Evolutionary conservation across 2,888 invertebrate genomes (phyloP), one percentile per base, ranked within the genome.

Genomic region (Microctonus aethiopoides): DNA sequence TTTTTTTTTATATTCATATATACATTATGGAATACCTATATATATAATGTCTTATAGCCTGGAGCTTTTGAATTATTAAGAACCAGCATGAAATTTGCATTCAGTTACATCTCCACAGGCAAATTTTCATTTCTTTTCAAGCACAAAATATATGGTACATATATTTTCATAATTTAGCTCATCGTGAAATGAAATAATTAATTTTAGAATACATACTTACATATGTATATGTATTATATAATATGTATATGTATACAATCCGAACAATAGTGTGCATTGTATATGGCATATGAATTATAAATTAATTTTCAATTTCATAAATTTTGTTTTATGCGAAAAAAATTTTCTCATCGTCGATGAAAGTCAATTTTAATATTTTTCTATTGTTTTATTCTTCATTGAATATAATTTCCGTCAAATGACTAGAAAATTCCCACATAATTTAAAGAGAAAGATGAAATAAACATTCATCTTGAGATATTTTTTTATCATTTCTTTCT

Each of bases 261-360:
- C 9, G 51, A 22, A 52, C 51, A 52, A 52, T 24, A 24, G 51
- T 20, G 24, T 22, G n/a, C n/a, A n/a, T n/a, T n/a, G n/a, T n/a
- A 22, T 4, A 16, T 10, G 39, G 41, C 34, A 2, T 39, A 2
- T 39, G 39, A 39, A 56, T 10, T 16, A 5, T 56, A 11, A 13
- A 57, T 29, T n/a, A 13, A 57, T 59, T 59, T 29, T 20, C 32
- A 41, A 24, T 9, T 4, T 26, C 46, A 54, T 54, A n/a, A 9
- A 26, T 26, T n/a, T 22, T n/a, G 39, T n/a, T n/a, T n/a, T n/a
- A 39, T n/a, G 10, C n/a, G 20, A 16, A 10, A 52, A 52, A 52
- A 16, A 52, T 20, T 52, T 46, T 65, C 34, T 46, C 54, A 65
- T 24, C 54, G 32, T 64, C 34, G 39, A 39, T n/a, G n/a, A n/a